Conservation (phyloP, 2,888 invertebrate genomes). For the Lycaena phlaeas region DNA sequence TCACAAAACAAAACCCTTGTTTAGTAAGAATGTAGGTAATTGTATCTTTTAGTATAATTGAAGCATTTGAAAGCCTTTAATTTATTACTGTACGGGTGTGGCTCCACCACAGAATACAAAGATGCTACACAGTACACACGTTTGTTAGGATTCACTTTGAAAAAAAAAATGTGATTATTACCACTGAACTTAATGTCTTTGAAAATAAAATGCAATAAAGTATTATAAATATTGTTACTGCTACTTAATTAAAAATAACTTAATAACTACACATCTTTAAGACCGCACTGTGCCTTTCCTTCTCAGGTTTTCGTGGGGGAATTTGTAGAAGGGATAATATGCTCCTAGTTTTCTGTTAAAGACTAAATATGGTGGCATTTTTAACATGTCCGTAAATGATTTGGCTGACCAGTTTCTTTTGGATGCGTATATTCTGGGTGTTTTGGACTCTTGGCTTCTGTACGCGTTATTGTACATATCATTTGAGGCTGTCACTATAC, state of each 20-base stretch:
- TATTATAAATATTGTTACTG: neutral
- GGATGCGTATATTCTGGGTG: slow-evolving; percentile 1
- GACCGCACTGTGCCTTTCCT: slow-evolving; percentile 17
- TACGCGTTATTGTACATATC: neutral
- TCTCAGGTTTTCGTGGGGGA: slow-evolving; percentile 33
- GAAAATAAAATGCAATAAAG: neutral
- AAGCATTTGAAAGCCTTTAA: no score
- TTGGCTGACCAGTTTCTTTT: slow-evolving; percentile 28
- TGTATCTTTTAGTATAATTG: no score
- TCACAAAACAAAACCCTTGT: no score
- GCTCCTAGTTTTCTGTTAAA: slow-evolving; percentile 49
- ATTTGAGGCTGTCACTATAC: neutral
- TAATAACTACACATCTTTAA: neutral
- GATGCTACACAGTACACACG: no score
- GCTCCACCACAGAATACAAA: no score
- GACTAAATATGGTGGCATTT: slow-evolving; percentile 50
- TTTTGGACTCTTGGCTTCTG: neutral
- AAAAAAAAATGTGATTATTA: no score
- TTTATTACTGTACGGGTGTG: no score
- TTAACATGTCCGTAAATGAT: slow-evolving; percentile 12
- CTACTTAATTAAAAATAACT: neutral
- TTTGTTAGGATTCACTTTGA: no score
- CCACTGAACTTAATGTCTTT: no score
- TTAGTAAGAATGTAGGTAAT: no score
- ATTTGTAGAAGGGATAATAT: slow-evolving; percentile 51